Evolutionary conservation across 2,888 invertebrate genomes (phyloP), one percentile per base, ranked within the genome.

Genomic region (Aphelenchoides bicaudatus): DNA sequence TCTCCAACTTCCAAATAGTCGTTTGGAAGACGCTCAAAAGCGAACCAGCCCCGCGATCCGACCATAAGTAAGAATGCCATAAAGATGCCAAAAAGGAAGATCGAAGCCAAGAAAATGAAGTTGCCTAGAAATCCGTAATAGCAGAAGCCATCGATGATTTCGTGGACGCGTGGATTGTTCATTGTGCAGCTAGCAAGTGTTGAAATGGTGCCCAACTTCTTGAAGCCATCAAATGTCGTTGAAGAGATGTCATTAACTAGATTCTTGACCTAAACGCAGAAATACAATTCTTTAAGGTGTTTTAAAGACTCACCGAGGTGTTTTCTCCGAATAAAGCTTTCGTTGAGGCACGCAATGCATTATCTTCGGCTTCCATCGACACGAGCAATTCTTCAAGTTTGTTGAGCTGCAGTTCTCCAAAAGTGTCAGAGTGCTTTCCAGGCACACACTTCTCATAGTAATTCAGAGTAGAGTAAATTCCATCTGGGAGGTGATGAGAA

Each of bases 1-100:
- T 75, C 75, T 39, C 71, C 72, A 31, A 78, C 75, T 60, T 78
- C 74, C 19, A 70, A 61, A 56, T 76, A 76, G 58, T 75, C 75
- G 38, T 62, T 62, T 25, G 75, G 71, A 49, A 38, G 38, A 51
- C 57, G 37, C 13, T 57, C 57, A 39, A 57, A 51, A 29, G 52
- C 52, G 25, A 30, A 51, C 52, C 52, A 51, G 8, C 52, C 37
- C 8, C 52, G 31, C 16, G 71, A 72, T 21, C 74, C 75, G 39
- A 74, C 61, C 50, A 78, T 57, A 48, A 78, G 66, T 25, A 78
- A 59, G 21, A 67, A 49, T 66, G 73, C 73, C 43, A 78, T 58
- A 43, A 70, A 61, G n/a, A 74, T 39, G 29, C 70, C 71, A 25
- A 78, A 63, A n/a, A 70, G 56, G 13, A 78, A 38, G 46, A 76